Evolutionary conservation across 2,797 vertebrate genomes (phyloP), one percentile per base, ranked within the genome.

Genomic region (Pantherophis vulpinus): DNA sequence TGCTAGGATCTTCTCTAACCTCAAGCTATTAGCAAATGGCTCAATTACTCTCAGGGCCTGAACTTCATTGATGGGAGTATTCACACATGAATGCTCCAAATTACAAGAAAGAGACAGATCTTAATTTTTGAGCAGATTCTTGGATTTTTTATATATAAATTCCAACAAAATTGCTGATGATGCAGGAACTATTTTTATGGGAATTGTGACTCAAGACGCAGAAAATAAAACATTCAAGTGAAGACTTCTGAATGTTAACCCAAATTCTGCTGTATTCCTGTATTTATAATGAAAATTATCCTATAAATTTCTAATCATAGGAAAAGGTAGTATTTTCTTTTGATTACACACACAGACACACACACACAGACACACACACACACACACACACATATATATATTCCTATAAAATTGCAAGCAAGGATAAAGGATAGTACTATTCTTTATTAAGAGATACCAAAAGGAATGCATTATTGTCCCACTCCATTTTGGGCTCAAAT

Each of bases 401-500:
- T 2, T 2, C 11, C 12, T 55, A 59, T 59, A 63, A 87, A 87
- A 66, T 18, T 16, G 11, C 29, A 54, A 55, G 6, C 51, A 37
- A 58, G 1, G n/a, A 42, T 60, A 42, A 37, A 90, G 59, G 59
- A 54, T 86, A 51, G 16, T 55, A 32, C 20, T 63, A 5, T 11
- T 56, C 32, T 91, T 93, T 93, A 93, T 91, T 93, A 63, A 91
- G 90, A 91, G 27, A 93, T 63, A 60, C 58, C 66, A 59, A 89
- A 55, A 83, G 63, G 91, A 89, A 91, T 20, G 51, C 59, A 93
- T 91, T 63, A 90, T 89, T 56, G 42, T 29, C 70, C 47, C 66
- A n/a, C 29, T 86, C 66, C 25, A 14, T 27, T 91, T 56, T n/a
- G 2, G 59, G 32, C 27, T 86, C 32, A 83, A 47, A 13, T 32